phyloP scores from a whole-genome alignment of 2,113 vertebrate genomes.

The Anser brachyrhynchus region DNA sequence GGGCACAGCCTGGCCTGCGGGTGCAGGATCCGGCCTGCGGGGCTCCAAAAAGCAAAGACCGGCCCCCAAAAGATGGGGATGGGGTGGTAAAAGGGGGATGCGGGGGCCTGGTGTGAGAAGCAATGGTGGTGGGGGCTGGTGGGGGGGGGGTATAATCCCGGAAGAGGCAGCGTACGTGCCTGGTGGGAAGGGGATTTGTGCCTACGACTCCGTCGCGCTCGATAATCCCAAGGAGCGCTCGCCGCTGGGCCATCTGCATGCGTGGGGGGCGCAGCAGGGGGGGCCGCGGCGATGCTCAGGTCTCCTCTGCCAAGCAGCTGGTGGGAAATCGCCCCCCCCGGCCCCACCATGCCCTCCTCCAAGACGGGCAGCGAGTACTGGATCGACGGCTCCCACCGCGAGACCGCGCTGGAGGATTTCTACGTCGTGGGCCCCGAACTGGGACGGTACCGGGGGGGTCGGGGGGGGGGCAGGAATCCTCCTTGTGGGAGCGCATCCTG shows the following conservation, averaged over 20 bases:
- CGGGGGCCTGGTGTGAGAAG: background rate
- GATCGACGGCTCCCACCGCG: conserved; percentile 86
- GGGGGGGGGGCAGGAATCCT: background rate
- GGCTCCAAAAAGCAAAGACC: background rate
- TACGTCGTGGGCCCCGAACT: conserved; percentile 81
- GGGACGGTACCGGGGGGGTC: conserved; percentile 62
- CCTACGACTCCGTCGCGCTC: background rate
- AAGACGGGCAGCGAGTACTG: conserved; percentile 81
- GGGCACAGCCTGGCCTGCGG: background rate
- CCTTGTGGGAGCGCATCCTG: background rate
- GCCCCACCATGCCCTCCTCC: conserved; percentile 81
- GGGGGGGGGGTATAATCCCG: background rate
- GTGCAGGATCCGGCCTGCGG: background rate
- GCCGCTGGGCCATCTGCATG: background rate
- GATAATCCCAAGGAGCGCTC: background rate
- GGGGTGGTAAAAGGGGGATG: background rate
- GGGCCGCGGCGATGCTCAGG: background rate
- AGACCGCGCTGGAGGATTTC: conserved; percentile 82
- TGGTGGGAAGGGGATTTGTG: background rate
- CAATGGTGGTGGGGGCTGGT: too few relatives aligned
- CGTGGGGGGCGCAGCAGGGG: background rate
- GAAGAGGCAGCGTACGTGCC: background rate
- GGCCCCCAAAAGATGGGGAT: background rate
- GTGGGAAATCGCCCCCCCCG: background rate
- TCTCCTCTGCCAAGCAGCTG: background rate